These are phyloP conservation scores for Eupithecia insigniata DNA, from an alignment of 2,888 invertebrate species.

Conservation along the genomic window DNA sequence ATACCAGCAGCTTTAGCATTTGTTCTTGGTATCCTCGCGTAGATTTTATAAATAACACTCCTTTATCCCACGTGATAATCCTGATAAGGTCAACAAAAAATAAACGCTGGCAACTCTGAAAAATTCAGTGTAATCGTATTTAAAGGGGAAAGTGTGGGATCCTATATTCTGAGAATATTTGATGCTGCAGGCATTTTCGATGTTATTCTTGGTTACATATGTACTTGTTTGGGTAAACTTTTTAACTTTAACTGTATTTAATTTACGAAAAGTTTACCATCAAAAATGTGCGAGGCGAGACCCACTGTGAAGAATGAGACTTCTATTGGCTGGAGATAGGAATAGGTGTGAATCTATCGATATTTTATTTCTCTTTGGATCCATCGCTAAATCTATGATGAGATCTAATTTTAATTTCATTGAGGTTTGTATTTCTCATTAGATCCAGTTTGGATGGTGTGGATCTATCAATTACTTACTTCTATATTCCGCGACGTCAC, in stretches of 20 bases:
- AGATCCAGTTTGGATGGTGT: no score
- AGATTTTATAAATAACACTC: not conserved
- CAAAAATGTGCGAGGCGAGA: no score
- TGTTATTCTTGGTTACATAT: not conserved
- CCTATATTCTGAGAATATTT: not conserved
- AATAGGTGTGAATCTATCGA: no score
- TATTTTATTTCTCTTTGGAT: no score
- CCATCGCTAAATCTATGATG: no score
- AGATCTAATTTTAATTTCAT: no score
- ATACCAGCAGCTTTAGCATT: not conserved
- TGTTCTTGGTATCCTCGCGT: not conserved
- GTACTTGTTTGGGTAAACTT: not conserved
- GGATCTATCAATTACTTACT: no score
- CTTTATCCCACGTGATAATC: not conserved
- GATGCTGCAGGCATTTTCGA: not conserved
- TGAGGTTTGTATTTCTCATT: no score
- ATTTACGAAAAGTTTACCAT: no score
- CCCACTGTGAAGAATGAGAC: no score
- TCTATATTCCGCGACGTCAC: no score
- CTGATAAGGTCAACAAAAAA: constrained; percentile 6
- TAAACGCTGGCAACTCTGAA: not conserved
- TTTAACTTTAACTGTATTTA: not conserved
- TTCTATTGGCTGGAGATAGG: no score
- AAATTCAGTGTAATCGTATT: constrained; percentile 1
- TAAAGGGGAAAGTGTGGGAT: not conserved